Percentiles rank a stretch among this genome's conserved stretches.
phyloP scores from a whole-genome alignment of 2,797 vertebrate genomes.

The Hafferia zeledoni region DNA sequence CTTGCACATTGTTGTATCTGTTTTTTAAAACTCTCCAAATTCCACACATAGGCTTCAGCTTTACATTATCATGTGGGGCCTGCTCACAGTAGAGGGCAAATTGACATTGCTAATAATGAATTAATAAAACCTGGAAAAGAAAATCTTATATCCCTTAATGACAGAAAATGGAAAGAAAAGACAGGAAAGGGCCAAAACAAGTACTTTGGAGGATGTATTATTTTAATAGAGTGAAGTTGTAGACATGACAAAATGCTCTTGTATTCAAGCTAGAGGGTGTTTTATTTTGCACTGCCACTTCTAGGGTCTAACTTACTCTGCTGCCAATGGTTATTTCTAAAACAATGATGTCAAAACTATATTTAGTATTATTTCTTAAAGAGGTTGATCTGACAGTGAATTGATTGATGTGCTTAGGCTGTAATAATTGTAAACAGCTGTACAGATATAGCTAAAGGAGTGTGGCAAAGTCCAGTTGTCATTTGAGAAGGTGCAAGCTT shows the following conservation, averaged over 20 bases:
- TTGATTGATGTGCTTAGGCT: background rate
- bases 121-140: slow-evolving; percentile 3
- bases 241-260: background rate
- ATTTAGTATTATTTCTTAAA: background rate
- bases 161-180: too few relatives aligned
- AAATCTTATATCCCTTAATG: too few relatives aligned
- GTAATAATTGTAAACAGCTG: background rate
- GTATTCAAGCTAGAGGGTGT: background rate
- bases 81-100: background rate
- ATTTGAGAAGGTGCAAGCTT: background rate
- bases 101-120: background rate
- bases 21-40: background rate
- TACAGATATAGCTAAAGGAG: background rate
- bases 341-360: background rate
- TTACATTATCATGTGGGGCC: background rate
- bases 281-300: slow-evolving; percentile 11
- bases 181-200: slow-evolving; percentile 18
- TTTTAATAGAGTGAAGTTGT: slow-evolving; percentile 16
- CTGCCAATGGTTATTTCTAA: slow-evolving; percentile 12
- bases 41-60: background rate
- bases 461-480: background rate
- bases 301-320: slow-evolving; percentile 6
- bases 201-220: slow-evolving; percentile 4
- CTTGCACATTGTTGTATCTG: rapidly evolving
- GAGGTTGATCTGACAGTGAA: background rate